Conservation (phyloP, 2,888 invertebrate genomes). For the Zelleria hepariella region DNA sequence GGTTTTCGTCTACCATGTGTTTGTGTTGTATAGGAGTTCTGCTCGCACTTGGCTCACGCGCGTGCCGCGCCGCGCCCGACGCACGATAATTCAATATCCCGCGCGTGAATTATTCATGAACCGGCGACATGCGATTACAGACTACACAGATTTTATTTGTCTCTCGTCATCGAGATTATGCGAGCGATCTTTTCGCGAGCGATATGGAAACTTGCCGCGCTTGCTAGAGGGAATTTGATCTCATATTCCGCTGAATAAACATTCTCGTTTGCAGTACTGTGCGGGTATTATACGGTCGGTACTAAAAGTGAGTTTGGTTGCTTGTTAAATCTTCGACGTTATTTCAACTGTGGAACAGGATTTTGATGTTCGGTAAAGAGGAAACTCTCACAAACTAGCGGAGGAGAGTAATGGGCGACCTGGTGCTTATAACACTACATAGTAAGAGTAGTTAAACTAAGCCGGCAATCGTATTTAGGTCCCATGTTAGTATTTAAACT, state of each 20-base stretch:
- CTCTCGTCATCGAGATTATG: not conserved
- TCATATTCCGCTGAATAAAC: not conserved
- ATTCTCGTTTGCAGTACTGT: not conserved
- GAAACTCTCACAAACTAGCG: too few relatives aligned
- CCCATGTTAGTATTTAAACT: not conserved
- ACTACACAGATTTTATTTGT: constrained; percentile 29
- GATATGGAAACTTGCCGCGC: not conserved
- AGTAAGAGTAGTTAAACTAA: not conserved
- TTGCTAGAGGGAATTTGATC: not conserved
- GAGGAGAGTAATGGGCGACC: too few relatives aligned
- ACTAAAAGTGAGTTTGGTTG: not conserved
- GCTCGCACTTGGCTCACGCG: not conserved
- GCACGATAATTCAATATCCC: constrained; percentile 34
- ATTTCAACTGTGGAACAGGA: not conserved
- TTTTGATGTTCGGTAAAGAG: too few relatives aligned
- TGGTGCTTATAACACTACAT: not conserved
- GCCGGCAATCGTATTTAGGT: not conserved
- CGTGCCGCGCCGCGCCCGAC: not conserved
- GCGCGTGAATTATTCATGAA: constrained; percentile 35
- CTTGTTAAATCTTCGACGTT: not conserved
- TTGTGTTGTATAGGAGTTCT: not conserved
- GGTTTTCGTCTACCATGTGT: too few relatives aligned
- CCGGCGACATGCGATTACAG: constrained; percentile 32
- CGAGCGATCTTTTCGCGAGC: not conserved
- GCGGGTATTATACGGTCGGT: not conserved